Evolutionary conservation across 37 sponge, comb jelly and placozoan species (phyloP).

Genomic region (Halichondria panicea): DNA sequence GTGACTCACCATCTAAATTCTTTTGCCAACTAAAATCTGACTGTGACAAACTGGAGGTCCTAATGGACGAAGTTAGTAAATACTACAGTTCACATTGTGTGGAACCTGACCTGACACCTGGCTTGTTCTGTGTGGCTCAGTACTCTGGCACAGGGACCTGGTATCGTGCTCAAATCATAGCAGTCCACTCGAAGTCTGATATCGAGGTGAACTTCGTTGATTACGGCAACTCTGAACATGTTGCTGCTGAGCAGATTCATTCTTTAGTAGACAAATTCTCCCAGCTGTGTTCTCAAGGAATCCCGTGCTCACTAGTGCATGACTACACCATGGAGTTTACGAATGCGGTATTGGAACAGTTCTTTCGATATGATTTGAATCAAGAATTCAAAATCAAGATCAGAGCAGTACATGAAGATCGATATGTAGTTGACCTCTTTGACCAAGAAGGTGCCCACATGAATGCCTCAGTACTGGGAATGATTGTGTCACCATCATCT

Average conservation of each 20-base stretch:
- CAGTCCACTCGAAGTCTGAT: not conserved
- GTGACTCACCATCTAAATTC: slow-evolving; percentile 60
- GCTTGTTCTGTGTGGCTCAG: slow-evolving; percentile 55
- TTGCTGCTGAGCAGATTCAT: slow-evolving; percentile 10
- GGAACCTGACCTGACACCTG: slow-evolving; percentile 10
- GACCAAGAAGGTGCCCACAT: slow-evolving; percentile 8
- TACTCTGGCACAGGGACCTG: slow-evolving; percentile 60
- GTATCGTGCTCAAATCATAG: slow-evolving; percentile 69
- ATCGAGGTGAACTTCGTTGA: slow-evolving; percentile 59
- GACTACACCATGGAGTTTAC: not conserved
- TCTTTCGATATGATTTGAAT: slow-evolving; percentile 45
- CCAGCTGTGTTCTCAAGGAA: slow-evolving; percentile 45
- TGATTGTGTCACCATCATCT: not conserved
- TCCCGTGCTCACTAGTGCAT: slow-evolving; percentile 35
- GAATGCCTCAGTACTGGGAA: slow-evolving; percentile 3
- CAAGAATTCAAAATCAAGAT: slow-evolving; percentile 39
- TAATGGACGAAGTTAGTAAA: slow-evolving; percentile 66
- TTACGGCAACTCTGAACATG: slow-evolving; percentile 68
- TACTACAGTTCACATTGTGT: slow-evolving; percentile 33
- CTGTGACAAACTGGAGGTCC: slow-evolving; percentile 30
- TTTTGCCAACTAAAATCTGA: slow-evolving; percentile 41
- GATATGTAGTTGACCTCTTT: slow-evolving; percentile 38
- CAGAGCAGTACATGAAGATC: not conserved
- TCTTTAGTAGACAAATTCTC: slow-evolving; percentile 16
- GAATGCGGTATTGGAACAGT: slow-evolving; percentile 7